These are phyloP conservation scores for Mactra quadrangularis DNA, from an alignment of 1,140 invertebrate species.

Conservation along the genomic window DNA sequence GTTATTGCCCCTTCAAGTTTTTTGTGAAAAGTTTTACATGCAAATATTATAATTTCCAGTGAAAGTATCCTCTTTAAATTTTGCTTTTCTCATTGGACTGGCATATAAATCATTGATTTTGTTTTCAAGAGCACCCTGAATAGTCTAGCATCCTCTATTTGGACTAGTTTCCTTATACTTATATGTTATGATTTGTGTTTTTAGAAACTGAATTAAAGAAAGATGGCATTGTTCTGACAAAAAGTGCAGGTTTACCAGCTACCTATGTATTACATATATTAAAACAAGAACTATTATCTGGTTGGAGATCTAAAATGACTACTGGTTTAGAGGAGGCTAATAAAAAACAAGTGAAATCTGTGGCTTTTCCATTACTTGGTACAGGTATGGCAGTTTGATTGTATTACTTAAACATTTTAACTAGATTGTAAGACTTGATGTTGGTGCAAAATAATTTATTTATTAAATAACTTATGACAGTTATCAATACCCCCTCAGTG, in stretches of 20 bases:
- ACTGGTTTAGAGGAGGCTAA: constrained; percentile 48
- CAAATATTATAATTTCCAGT: no score
- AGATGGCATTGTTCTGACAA: constrained; percentile 44
- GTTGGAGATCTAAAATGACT: constrained; percentile 49
- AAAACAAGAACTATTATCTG: constrained; percentile 32
- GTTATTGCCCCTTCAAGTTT: no score
- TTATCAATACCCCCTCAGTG: no score
- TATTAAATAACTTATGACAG: no score
- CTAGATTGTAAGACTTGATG: not conserved
- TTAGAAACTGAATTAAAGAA: constrained; percentile 43
- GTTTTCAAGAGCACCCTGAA: no score
- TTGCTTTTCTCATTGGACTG: no score
- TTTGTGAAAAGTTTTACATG: no score
- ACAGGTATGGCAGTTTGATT: constrained; percentile 27
- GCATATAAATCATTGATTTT: no score
- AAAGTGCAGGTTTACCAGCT: constrained; percentile 30
- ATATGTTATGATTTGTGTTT: not conserved
- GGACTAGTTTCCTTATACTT: no score
- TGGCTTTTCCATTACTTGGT: constrained; percentile 50
- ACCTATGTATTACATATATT: constrained; percentile 43
- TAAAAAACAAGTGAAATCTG: constrained; percentile 18
- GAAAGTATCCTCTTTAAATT: no score
- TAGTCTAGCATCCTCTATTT: no score
- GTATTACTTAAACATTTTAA: constrained; percentile 1
- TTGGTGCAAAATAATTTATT: no score